These are phyloP conservation scores for Coleophora deauratella DNA, from an alignment of 2,888 invertebrate genomes.

Conservation along the genomic window DNA sequence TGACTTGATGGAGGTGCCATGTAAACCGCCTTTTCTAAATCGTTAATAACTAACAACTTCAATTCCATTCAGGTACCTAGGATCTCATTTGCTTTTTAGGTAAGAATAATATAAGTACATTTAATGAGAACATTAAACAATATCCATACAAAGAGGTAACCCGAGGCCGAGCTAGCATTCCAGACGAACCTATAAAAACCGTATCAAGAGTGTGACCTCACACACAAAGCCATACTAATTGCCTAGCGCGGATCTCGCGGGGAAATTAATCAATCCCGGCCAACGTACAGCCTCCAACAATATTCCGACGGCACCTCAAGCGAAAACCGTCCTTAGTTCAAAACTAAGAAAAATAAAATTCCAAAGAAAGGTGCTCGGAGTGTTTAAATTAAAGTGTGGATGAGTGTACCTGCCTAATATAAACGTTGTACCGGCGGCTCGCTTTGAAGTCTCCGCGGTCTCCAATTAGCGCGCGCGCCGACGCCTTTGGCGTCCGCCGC, in stretches of 20 bases:
- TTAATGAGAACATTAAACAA: too few species aligned
- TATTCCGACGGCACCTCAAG: not conserved
- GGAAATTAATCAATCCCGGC: conserved; percentile 61
- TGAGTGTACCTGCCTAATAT: conserved; percentile 59
- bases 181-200: conserved; percentile 13
- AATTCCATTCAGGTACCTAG: too few species aligned
- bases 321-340: not conserved
- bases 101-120: too few species aligned
- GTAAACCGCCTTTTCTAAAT: too few species aligned
- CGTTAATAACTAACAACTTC: too few species aligned
- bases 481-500: conserved; percentile 69
- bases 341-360: not conserved
- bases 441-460: conserved; percentile 63
- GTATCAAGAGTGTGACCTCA: conserved; percentile 27
- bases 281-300: conserved; percentile 2
- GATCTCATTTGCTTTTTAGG: too few species aligned
- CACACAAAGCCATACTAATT: conserved; percentile 64
- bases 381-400: not conserved
- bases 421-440: conserved; percentile 61
- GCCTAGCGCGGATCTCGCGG: conserved; percentile 54
- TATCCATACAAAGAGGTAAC: too few species aligned
- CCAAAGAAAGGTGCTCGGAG: not conserved
- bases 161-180: conserved; percentile 1
- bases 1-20: too few species aligned
- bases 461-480: conserved; percentile 69